These are phyloP conservation scores for Piscicola geometra DNA, from an alignment of 2,888 invertebrate species.

Conservation along the genomic window DNA sequence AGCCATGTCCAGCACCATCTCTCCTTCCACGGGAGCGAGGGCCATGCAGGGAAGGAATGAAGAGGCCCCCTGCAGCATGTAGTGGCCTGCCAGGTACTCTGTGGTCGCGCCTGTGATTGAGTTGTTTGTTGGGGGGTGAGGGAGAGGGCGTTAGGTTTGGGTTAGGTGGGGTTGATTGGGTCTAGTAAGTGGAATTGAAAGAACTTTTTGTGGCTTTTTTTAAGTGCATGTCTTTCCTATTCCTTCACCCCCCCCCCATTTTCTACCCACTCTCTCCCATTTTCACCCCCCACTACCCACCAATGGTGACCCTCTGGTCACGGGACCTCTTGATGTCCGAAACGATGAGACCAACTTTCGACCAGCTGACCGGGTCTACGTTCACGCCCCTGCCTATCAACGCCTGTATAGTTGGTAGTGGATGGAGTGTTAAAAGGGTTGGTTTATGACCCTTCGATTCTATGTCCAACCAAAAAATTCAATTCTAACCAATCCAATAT, in stretches of 20 bases:
- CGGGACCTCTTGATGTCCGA: constrained; percentile 58
- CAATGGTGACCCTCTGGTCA: constrained; percentile 89
- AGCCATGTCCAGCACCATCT: constrained; percentile 88
- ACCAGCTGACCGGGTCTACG: constrained; percentile 96
- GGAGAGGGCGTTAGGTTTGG: too few relatives aligned
- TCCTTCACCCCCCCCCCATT: too few relatives aligned
- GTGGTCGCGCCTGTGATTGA: constrained; percentile 81
- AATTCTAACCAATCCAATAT: background rate
- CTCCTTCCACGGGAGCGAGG: constrained; percentile 89
- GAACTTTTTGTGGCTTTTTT: too few relatives aligned
- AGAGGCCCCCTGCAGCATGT: constrained; percentile 89
- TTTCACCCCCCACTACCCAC: constrained; percentile 54
- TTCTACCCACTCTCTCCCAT: too few relatives aligned
- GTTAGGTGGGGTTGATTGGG: too few relatives aligned
- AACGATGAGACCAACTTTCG: constrained; percentile 91
- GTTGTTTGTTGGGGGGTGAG: too few relatives aligned
- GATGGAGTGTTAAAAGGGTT: too few relatives aligned
- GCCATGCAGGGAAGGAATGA: constrained; percentile 97
- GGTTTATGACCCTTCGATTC: too few relatives aligned
- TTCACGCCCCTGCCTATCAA: constrained; percentile 94
- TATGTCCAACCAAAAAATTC: constrained; percentile 28
- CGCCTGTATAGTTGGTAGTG: too few relatives aligned
- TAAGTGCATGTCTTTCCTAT: too few relatives aligned
- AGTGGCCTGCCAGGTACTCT: constrained; percentile 96
- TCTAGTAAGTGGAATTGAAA: too few relatives aligned